A percentile compares a stretch with the other conserved stretches of the same genome.
Evolutionary conservation across 2,113 vertebrate species (phyloP).

Genomic region (Oophaga pumilio): DNA sequence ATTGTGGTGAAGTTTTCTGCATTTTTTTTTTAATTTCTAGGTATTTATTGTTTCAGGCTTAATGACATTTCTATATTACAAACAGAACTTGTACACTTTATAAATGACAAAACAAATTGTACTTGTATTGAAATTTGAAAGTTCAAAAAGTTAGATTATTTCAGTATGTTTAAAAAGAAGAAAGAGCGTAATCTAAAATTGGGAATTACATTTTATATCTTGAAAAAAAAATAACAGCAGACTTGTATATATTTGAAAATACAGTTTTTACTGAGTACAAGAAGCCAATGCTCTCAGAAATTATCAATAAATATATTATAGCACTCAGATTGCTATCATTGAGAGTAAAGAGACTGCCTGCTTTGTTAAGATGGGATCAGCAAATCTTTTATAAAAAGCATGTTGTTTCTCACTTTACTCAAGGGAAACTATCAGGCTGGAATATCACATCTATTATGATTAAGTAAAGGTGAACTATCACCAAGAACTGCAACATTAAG

Average conservation of each 20-base stretch:
- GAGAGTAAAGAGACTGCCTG: background rate
- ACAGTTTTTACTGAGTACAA: background rate
- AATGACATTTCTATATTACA: no score
- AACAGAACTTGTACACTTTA: background rate
- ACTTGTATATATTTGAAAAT: conserved; percentile 4
- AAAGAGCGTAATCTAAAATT: background rate
- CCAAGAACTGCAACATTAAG: conserved; percentile 56
- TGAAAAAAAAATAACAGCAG: background rate
- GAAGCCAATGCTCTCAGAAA: background rate
- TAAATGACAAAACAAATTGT: background rate
- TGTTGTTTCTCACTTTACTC: conserved; percentile 56
- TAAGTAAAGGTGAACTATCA: conserved; percentile 62
- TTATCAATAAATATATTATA: conserved; percentile 38
- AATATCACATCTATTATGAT: conserved; percentile 60
- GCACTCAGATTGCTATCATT: background rate
- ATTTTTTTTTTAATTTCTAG: no score
- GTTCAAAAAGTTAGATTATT: background rate
- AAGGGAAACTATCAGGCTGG: conserved; percentile 60
- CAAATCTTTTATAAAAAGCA: conserved; percentile 55
- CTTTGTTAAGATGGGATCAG: conserved; percentile 56
- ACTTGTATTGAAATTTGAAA: background rate
- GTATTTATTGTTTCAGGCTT: no score
- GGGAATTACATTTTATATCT: background rate
- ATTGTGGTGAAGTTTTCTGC: no score
- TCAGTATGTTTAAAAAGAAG: background rate